These are phyloP conservation scores for Anagyrus pseudococci DNA, from an alignment of 2,888 invertebrate genomes.

Conservation along the genomic window DNA sequence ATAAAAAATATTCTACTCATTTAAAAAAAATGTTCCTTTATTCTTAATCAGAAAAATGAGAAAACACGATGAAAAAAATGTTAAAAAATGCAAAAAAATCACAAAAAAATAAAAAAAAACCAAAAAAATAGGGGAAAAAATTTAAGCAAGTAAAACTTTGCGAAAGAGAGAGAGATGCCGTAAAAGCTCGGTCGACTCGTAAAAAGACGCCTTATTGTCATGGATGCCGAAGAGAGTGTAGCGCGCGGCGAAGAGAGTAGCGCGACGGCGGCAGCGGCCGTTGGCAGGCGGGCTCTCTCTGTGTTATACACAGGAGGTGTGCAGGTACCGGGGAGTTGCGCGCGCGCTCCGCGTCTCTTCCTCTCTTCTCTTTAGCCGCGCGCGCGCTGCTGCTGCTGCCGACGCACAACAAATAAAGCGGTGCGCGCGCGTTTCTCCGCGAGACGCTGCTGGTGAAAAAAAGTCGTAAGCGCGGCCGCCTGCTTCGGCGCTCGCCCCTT, in stretches of 20 bases:
- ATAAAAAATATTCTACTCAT: not conserved
- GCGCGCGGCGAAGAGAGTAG: too few relatives aligned
- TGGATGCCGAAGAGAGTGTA: slow-evolving; percentile 20
- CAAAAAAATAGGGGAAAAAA: not conserved
- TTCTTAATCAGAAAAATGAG: not conserved
- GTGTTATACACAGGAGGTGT: not conserved
- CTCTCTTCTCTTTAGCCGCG: not conserved
- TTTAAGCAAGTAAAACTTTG: too few relatives aligned
- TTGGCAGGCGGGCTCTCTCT: not conserved
- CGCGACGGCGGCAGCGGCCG: too few relatives aligned
- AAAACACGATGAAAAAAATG: slow-evolving; percentile 1
- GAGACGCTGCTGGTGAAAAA: not conserved
- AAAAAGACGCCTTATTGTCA: slow-evolving; percentile 33
- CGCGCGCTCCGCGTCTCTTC: not conserved
- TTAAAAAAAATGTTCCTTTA: not conserved
- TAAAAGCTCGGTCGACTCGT: not conserved
- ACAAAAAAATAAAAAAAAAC: not conserved
- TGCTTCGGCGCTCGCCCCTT: too few relatives aligned
- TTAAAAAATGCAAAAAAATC: not conserved
- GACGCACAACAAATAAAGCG: not conserved
- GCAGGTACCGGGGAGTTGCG: not conserved
- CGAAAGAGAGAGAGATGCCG: not conserved
- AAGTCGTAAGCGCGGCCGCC: too few relatives aligned
- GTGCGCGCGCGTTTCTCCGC: not conserved
- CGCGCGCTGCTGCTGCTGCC: not conserved